Conservation (phyloP, 2,888 invertebrate species). For the Cryptophagus acutangulus region DNA sequence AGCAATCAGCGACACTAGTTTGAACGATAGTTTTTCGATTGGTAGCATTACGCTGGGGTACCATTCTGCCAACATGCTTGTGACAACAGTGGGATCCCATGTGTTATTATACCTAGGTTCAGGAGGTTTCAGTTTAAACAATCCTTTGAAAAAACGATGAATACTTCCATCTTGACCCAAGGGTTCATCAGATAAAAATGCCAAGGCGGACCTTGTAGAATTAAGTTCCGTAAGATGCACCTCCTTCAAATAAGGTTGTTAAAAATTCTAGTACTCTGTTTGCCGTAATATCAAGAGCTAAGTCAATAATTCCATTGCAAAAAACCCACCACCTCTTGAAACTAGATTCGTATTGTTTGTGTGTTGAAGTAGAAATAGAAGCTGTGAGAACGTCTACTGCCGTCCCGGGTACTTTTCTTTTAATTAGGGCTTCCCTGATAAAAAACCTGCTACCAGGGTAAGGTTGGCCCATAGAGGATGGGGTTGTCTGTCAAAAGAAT, state of each 20-base stretch:
- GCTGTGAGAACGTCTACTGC: background rate
- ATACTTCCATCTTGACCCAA: conserved; percentile 17
- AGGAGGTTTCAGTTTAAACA: background rate
- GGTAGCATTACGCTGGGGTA: background rate
- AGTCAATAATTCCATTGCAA: conserved; percentile 4
- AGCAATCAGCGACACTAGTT: conserved; percentile 24
- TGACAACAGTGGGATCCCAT: conserved; percentile 5
- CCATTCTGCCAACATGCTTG: background rate
- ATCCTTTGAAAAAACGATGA: conserved; percentile 23
- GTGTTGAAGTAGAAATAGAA: conserved; percentile 3
- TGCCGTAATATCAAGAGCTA: conserved; percentile 3
- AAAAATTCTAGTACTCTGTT: conserved; percentile 10
- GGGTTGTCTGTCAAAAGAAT: background rate
- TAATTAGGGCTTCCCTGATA: background rate
- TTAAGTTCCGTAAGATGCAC: conserved; percentile 23
- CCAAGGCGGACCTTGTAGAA: conserved; percentile 25
- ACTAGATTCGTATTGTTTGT: conserved; percentile 7
- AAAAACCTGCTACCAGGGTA: conserved; percentile 6
- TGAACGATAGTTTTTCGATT: conserved; percentile 17
- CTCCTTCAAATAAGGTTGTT: conserved; percentile 5
- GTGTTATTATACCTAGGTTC: conserved; percentile 3
- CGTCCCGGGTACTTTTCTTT: background rate
- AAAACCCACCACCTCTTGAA: conserved; percentile 9
- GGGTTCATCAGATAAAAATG: conserved; percentile 17
- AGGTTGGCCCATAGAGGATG: conserved; percentile 3